phyloP scores from a whole-genome alignment of 2,113 vertebrate genomes.

The Tonatia bakeri region DNA sequence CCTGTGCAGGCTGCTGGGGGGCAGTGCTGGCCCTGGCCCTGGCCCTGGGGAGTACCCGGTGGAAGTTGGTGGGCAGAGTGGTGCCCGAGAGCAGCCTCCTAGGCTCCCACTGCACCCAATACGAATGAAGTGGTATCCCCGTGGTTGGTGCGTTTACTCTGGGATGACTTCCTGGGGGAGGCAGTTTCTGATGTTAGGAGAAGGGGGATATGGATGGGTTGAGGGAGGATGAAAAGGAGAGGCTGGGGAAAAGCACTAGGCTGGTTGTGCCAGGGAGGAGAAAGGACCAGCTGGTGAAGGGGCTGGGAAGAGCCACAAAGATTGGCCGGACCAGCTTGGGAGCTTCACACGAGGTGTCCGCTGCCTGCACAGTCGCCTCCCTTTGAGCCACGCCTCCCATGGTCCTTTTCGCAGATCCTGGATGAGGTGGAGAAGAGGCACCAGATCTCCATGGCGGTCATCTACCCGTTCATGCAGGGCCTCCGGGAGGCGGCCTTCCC shows the following conservation, averaged over 20 bases:
- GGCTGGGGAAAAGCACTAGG: not conserved
- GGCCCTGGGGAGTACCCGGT: not conserved
- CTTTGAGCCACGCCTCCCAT: not conserved
- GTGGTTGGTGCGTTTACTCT: not conserved
- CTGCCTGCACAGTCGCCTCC: rapidly evolving
- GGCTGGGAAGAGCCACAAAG: not conserved
- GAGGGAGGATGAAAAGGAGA: not conserved
- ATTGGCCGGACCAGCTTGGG: not conserved
- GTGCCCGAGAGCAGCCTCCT: not conserved
- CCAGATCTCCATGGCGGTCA: conserved; percentile 93
- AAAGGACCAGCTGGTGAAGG: not conserved
- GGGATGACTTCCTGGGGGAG: not conserved
- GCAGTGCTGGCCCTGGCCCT: not conserved
- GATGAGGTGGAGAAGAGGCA: conserved; percentile 97
- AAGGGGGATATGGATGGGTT: not conserved
- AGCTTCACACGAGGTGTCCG: not conserved
- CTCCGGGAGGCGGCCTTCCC: conserved; percentile 93
- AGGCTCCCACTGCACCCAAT: not conserved
- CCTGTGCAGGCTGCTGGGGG: not conserved
- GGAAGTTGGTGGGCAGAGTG: not conserved
- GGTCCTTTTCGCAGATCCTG: conserved; percentile 85
- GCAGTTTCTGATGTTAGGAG: not conserved
- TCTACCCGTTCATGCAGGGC: conserved; percentile 98
- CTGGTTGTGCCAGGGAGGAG: not conserved
- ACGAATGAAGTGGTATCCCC: not conserved